Base-by-base conservation (phyloP, 2,113 vertebrate genomes). In the Columbina picui region DNA sequence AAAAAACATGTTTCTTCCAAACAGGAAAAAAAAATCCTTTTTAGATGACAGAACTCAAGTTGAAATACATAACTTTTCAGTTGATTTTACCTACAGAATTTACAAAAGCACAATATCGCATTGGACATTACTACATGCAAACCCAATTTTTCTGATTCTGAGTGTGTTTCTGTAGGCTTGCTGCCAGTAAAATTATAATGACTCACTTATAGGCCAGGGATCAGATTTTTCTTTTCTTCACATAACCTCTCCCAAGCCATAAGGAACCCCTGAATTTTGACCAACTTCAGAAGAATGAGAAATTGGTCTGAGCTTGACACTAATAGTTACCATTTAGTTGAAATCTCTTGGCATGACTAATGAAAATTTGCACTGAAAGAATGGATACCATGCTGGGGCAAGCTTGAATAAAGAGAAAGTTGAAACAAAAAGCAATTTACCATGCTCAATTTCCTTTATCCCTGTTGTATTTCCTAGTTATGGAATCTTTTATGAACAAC, bases 371-470 rank as follows among this genome's bases (percentile, higher is more conserved):
- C n/a, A 53, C 21, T 75, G 45, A 65, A 57, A 74, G 14, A 84
- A 71, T 19, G 10, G 19, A 52, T 74, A 91, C 53, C 21, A 69
- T 6, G 10, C 8, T 32, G 52, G 38, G 43, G n/a, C 18, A 60
- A 78, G 27, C 14, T 23, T 81, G 59, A 95, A 90, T 38, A 70
- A 84, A 38, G 36, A 94, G 21, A 68, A 80, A 59, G 59, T 52
- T 78, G 84, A 91, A 90, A 88, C 43, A 89, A 94, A 90, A 78
- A 36, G 7, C 9, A 89, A 29, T 79, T 92, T 81, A 86, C 47
- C 70, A 34, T 75, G 36, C 34, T 41, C 9, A 32, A 29, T 80
- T 95, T 89, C 39, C 52, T 88, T 67, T 26, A 85, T 71, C n/a
- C 9, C 47, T 63, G 34, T 78, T 47, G 16, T 34, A 38, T 81